Evolutionary conservation across 2,113 vertebrate species (phyloP).

Genomic region (Ardeotis arabs): DNA sequence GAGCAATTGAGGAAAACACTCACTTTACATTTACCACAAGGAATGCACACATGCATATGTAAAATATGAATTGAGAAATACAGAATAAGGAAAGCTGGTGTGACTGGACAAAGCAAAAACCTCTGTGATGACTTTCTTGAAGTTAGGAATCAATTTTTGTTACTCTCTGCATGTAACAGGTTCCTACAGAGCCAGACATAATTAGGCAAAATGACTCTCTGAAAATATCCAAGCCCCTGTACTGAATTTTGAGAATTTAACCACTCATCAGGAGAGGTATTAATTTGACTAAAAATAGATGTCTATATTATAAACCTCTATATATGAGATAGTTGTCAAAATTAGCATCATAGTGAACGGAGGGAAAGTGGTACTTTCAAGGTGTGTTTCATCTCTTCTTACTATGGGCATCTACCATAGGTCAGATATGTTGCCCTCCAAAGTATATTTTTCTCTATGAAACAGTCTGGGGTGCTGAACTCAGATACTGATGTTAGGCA

Average conservation of each 20-base stretch:
- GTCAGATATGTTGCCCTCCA: neutral
- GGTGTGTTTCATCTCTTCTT: neutral
- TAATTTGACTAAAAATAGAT: neutral
- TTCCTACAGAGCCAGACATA: neutral
- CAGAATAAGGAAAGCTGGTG: neutral
- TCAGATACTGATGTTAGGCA: neutral
- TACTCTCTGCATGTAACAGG: neutral
- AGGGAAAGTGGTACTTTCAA: neutral
- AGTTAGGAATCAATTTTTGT: neutral
- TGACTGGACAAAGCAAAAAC: neutral
- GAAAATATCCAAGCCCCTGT: neutral
- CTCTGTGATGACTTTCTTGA: neutral
- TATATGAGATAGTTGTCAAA: neutral
- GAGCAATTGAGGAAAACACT: neutral
- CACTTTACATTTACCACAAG: neutral
- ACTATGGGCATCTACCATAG: neutral
- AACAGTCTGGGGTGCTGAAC: neutral
- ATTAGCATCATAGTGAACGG: neutral
- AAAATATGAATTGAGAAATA: neutral
- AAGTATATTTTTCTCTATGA: neutral
- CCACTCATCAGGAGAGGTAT: neutral
- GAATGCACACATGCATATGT: neutral
- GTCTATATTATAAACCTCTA: neutral
- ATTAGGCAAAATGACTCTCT: neutral
- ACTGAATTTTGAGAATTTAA: neutral